Base-by-base conservation (phyloP, 2,113 vertebrate species). In the Paradisaea rubra region DNA sequence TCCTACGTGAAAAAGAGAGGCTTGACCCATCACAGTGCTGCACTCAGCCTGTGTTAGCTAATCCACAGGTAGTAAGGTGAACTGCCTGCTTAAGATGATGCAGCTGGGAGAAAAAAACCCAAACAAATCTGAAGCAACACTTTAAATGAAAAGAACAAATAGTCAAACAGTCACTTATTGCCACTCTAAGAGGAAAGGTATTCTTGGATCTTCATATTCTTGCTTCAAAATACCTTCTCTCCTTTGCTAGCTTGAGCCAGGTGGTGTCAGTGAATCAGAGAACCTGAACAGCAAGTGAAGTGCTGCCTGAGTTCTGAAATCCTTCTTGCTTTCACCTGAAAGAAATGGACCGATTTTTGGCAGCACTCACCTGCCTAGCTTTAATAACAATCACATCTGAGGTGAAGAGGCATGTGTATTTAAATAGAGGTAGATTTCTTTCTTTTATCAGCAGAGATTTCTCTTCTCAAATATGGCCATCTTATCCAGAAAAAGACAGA, bases 101-200 rank as follows among this genome's bases (percentile, higher is more conserved):
- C 82, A 93, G 81, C 19, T 81, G 61, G 73, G 53, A 87, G 76
- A 18, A 79, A 82, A 57, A 88, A 14, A 22, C 25, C 1, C 60
- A 80, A 87, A 79, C 45, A 73, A 80, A 95, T 45, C 82, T 68
- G 77, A 89, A 94, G 79, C 89, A 88, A 81, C 23, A 30, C 83
- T 94, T 80, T 6, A 77, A 41, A 68, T 27, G 44, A 68, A 35
- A 52, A 87, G 45, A 88, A 69, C 66, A 84, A 81, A 89, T 10
- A 79, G 63, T 70, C 71, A 70, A 69, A 64, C 49, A 42, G 56
- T 70, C 64, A 57, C 60, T 90, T 74, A 78, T 0, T 45, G 73
- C 27, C 44, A 42, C 30, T 54, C 28, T 50, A 84, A 90, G 57
- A 81, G 41, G 65, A 86, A 86, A 82, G 54, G 74, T 53, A 45